Evolutionary conservation across 2,797 vertebrate species (phyloP).

Genomic region (Rhinoraja longicauda): DNA sequence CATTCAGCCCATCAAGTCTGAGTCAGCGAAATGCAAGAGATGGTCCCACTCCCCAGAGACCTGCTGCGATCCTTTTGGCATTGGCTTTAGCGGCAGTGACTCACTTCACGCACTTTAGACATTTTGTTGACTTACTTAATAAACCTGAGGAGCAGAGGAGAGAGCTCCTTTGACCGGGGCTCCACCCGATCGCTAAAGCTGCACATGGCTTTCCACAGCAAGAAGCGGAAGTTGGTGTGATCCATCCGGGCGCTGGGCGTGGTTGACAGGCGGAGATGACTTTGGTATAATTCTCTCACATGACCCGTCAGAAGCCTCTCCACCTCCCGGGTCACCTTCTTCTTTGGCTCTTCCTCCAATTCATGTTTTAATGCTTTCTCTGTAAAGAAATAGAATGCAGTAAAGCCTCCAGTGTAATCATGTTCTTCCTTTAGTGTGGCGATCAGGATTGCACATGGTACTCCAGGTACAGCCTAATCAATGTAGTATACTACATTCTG

Average conservation of each 20-base stretch:
- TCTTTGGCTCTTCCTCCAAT: slow-evolving; percentile 47
- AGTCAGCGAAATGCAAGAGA: too few species aligned
- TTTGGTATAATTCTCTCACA: slow-evolving; percentile 64
- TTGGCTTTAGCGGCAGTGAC: neutral
- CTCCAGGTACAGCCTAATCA: too few species aligned
- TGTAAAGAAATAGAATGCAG: slow-evolving; percentile 46
- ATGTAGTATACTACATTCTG: too few species aligned
- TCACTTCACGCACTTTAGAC: slow-evolving; percentile 2
- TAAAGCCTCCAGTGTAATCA: too few species aligned
- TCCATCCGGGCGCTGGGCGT: slow-evolving; percentile 69
- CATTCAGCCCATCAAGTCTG: too few species aligned
- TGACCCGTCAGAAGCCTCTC: slow-evolving; percentile 62
- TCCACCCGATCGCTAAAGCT: slow-evolving; percentile 83
- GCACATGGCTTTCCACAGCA: slow-evolving; percentile 82
- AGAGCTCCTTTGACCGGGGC: slow-evolving; percentile 82
- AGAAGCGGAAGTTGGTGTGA: slow-evolving; percentile 83
- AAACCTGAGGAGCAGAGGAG: slow-evolving; percentile 83
- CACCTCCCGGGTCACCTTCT: slow-evolving; percentile 47
- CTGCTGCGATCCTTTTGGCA: neutral
- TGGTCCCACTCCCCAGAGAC: too few species aligned
- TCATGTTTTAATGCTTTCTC: slow-evolving; percentile 71
- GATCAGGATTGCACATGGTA: too few species aligned
- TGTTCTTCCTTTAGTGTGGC: too few species aligned
- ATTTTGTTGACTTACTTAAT: slow-evolving; percentile 64
- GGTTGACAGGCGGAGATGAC: slow-evolving; percentile 59